phyloP scores from a whole-genome alignment of 2,888 invertebrate genomes.

The Dione juno region DNA sequence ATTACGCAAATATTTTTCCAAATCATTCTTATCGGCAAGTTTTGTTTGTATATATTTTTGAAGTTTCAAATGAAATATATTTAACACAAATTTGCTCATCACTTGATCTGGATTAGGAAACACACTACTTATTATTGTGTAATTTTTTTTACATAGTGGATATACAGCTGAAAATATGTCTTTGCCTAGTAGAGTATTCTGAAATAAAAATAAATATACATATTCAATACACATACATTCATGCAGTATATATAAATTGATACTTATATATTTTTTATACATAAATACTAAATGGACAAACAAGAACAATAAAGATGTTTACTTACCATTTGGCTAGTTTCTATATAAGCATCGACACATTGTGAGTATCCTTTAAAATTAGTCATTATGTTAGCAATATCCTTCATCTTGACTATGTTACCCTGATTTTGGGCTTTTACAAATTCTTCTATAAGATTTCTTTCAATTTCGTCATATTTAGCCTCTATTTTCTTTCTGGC shows the following conservation, averaged over 20 bases:
- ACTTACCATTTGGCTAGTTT: conserved; percentile 94
- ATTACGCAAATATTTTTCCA: conserved; percentile 94
- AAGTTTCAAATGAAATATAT: conserved; percentile 95
- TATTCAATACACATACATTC: not conserved
- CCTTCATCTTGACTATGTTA: conserved; percentile 95
- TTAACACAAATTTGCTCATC: conserved; percentile 98
- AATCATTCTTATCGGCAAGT: conserved; percentile 90
- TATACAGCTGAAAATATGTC: conserved; percentile 96
- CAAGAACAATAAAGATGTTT: not conserved
- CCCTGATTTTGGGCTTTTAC: conserved; percentile 93
- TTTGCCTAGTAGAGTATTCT: conserved; percentile 93
- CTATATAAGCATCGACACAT: conserved; percentile 98
- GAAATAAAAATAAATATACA: conserved; percentile 53
- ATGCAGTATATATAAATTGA: too few species aligned
- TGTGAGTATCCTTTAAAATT: conserved; percentile 98
- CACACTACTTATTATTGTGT: conserved; percentile 92
- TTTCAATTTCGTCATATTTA: conserved; percentile 95
- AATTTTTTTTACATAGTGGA: conserved; percentile 94
- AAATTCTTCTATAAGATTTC: conserved; percentile 96
- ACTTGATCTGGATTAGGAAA: conserved; percentile 98
- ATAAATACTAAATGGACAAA: not conserved
- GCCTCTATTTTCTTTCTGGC: conserved; percentile 93
- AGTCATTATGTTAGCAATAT: conserved; percentile 94
- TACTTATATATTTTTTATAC: not conserved
- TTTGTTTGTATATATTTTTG: conserved; percentile 93